Conservation (phyloP, 2,797 vertebrate species). For the Xyrichtys novacula region DNA sequence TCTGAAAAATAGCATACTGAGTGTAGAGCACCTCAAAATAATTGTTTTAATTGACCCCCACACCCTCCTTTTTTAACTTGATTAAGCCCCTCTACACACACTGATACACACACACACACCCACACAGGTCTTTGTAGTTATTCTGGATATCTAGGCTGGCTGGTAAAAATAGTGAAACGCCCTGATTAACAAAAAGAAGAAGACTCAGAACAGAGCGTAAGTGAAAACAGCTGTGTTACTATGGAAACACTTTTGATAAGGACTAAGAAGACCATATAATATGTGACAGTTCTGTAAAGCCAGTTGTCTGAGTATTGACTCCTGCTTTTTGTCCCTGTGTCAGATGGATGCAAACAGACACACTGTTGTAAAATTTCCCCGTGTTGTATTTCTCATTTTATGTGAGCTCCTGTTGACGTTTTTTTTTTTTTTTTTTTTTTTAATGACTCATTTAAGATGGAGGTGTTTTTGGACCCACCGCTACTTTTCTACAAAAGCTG, state of each 20-base stretch:
- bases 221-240: not conserved
- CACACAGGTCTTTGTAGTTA: not conserved
- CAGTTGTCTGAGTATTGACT: not conserved
- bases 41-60: too few relatives aligned
- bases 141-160: not conserved
- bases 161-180: not conserved
- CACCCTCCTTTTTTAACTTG: too few relatives aligned
- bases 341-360: not conserved
- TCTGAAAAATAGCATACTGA: not conserved
- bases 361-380: not conserved
- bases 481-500: constrained; percentile 5
- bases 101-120: too few relatives aligned
- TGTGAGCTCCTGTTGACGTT: not conserved
- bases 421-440: too few relatives aligned
- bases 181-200: too few relatives aligned
- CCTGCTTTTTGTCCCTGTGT: constrained; percentile 4
- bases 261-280: not conserved
- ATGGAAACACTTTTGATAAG: not conserved
- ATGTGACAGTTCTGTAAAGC: not conserved
- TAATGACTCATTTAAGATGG: not conserved
- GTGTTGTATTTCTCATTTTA: not conserved
- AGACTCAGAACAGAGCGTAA: not conserved
- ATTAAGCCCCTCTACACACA: too few relatives aligned
- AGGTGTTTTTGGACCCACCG: not conserved
- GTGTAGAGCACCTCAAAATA: constrained; percentile 1